phyloP scores from a whole-genome alignment of 92 coral and sea anemone species.

The Metridium senile region DNA sequence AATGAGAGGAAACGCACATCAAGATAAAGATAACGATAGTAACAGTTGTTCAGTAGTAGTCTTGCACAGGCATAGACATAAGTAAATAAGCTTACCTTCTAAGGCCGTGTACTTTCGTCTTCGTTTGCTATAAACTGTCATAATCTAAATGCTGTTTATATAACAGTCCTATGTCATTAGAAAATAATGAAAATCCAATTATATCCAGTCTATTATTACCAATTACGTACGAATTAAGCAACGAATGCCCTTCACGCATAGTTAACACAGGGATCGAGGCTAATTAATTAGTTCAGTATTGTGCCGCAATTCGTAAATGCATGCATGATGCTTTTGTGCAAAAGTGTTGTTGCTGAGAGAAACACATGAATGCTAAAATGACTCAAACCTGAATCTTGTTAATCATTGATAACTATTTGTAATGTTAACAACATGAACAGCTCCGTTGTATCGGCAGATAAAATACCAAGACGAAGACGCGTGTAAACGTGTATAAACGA shows the following conservation, averaged over 20 bases:
- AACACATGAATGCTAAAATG: constrained; percentile 3
- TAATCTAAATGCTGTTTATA: neutral
- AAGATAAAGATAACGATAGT: too few species aligned
- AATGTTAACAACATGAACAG: too few species aligned
- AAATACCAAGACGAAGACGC: too few species aligned
- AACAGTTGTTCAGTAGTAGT: too few species aligned
- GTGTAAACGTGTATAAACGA: too few species aligned
- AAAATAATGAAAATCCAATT: neutral
- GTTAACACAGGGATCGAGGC: neutral
- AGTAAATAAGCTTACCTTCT: too few species aligned
- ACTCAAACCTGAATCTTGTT: neutral
- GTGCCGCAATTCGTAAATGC: neutral
- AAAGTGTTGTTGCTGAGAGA: constrained; percentile 3
- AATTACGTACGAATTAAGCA: neutral
- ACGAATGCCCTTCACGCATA: neutral
- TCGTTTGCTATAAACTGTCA: neutral
- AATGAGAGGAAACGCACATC: too few species aligned
- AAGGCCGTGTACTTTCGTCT: neutral
- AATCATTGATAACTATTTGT: neutral
- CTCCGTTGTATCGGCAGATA: too few species aligned
- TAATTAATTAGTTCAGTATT: neutral
- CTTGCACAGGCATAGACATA: too few species aligned
- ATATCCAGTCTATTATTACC: too few species aligned
- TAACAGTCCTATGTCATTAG: neutral
- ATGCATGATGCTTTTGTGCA: neutral